phyloP scores from a whole-genome alignment of 2,888 invertebrate genomes.

The Cordilura impudica region DNA sequence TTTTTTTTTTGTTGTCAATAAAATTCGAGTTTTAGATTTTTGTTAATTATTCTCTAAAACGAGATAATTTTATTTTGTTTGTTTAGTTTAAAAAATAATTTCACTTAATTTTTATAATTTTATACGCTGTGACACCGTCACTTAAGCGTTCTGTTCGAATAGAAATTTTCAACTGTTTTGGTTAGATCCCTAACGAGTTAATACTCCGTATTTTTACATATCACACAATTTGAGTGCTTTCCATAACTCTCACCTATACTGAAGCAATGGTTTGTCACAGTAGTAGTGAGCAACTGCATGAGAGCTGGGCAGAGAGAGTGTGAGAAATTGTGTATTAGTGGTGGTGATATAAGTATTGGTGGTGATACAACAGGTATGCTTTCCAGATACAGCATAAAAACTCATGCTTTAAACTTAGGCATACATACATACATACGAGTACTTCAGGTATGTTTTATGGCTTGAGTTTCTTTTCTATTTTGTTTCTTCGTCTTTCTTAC shows the following conservation, averaged over 20 bases:
- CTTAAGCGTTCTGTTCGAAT: slow-evolving; percentile 75
- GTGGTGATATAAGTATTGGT: neutral
- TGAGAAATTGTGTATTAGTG: slow-evolving; percentile 1
- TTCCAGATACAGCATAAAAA: slow-evolving; percentile 1
- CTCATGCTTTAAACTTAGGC: slow-evolving; percentile 24
- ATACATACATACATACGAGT: neutral
- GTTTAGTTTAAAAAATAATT: slow-evolving; percentile 44
- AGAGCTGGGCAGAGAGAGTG: slow-evolving; percentile 12
- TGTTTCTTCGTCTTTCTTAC: slow-evolving; percentile 7
- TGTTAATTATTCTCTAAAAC: slow-evolving; percentile 61
- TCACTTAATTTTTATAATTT: slow-evolving; percentile 49
- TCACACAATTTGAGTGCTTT: slow-evolving; percentile 53
- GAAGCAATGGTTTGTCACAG: slow-evolving; percentile 14
- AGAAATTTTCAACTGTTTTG: slow-evolving; percentile 73
- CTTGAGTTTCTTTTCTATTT: slow-evolving; percentile 35
- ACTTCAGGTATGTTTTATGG: slow-evolving; percentile 26
- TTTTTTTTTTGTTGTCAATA: slow-evolving; percentile 8
- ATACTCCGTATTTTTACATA: slow-evolving; percentile 52
- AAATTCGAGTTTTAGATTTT: slow-evolving; percentile 47
- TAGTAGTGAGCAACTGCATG: slow-evolving; percentile 40
- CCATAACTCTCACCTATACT: slow-evolving; percentile 46
- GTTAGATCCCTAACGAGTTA: slow-evolving; percentile 57
- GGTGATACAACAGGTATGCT: slow-evolving; percentile 54
- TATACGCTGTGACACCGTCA: slow-evolving; percentile 72
- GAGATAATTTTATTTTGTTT: slow-evolving; percentile 47